Percentiles rank a stretch among this genome's conserved stretches.
Evolutionary conservation across 2,797 vertebrate species (phyloP).

Genomic region (Pangasius larnaudii): DNA sequence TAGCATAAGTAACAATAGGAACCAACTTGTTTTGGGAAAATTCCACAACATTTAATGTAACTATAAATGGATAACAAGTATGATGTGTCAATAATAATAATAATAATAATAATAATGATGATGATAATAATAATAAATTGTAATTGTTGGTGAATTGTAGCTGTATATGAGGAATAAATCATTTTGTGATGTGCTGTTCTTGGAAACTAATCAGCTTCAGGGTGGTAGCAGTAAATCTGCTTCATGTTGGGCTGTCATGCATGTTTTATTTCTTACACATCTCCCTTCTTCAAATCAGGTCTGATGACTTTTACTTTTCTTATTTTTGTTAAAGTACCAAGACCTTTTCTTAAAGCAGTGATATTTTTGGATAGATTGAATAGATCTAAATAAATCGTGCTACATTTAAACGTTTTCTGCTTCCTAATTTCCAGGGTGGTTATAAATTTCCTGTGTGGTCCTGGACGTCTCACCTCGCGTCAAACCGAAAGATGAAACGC

Average conservation of each 20-base stretch:
- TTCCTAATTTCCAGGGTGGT: not conserved
- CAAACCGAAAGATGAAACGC: not conserved
- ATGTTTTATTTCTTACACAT: not conserved
- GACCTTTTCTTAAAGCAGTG: not conserved
- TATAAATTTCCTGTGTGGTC: slow-evolving; percentile 57
- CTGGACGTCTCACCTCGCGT: slow-evolving; percentile 58
- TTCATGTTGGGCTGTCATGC: not conserved
- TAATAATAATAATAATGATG: not conserved
- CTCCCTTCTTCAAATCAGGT: not conserved
- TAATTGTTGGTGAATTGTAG: not conserved
- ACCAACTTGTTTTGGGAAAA: not conserved
- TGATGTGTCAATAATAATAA: not conserved
- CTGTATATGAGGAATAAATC: not conserved
- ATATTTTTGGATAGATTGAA: not conserved
- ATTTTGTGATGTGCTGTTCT: not conserved
- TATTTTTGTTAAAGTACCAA: not conserved
- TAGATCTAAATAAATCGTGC: not conserved
- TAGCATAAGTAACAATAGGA: not conserved
- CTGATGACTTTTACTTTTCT: not conserved
- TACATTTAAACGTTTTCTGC: not conserved
- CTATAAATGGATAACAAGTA: not conserved
- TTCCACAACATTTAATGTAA: not conserved
- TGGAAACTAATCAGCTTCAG: not conserved
- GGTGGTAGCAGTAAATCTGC: not conserved
- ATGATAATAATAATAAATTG: not conserved